Base-by-base conservation (phyloP, 2,888 invertebrate genomes). In the Thalpophila matura region DNA sequence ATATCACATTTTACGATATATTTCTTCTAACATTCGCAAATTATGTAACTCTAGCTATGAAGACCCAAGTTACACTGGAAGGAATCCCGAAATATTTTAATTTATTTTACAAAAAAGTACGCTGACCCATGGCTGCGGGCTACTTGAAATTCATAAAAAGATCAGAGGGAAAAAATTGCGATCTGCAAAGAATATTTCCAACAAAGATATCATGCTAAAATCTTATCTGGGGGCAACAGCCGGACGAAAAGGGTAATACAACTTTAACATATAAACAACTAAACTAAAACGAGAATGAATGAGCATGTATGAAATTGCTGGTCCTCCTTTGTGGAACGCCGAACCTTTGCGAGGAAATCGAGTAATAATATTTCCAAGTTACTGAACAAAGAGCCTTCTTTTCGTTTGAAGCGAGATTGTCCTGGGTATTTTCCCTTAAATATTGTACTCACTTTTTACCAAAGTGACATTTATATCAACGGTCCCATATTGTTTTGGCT, bases 311-410 rank as follows among this genome's bases (percentile, higher is more conserved):
- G 83, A 83, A 81, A 91, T 91, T 90, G 88, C 83, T 83, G 77
- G 82, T 79, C 84, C 80, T 82, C 80, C 82, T 87, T 87, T 89
- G 86, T 85, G 72, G 72, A 73, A 81, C n/a, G 77, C 74, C 50
- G 66, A 69, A 82, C 88, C 86, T 91, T 90, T 89, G 86, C 85
- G 84, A 85, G 82, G 77, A 84, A 89, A 90, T 89, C 87, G 86
- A 84, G 88, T 89, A 90, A 91, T 92, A 91, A 89, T 88, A 92
- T 92, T 92, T 92, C 90, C 90, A 86, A 90, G 83, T 87, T 88
- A 77, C 80, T 91, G 91, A 89, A 88, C 91, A 91, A 90, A 90
- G 88, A 82, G 78, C 72, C 66, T 76, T 78, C 70, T 75, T 82
- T 87, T 79, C 81, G 81, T 86, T 89, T 89, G 86, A 87, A 86